phyloP scores from a whole-genome alignment of 2,113 vertebrate genomes.

The Lepisosteus oculatus region DNA sequence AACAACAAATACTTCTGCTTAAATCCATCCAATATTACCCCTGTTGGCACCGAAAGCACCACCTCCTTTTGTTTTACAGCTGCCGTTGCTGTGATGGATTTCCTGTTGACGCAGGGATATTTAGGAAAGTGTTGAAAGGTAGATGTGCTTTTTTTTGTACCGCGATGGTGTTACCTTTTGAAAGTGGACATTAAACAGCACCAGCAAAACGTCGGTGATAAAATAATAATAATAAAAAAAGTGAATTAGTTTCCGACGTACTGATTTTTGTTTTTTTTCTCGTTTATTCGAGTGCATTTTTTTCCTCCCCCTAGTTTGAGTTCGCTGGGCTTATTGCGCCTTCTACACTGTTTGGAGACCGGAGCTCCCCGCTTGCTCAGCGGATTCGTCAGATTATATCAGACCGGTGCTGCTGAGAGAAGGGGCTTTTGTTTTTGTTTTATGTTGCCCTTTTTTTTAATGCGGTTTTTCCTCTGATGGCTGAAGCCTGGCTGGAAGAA shows the following conservation, averaged over 20 bases:
- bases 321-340: not conserved
- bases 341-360: not conserved
- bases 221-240: not conserved
- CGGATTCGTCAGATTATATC: not conserved
- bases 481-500: constrained; percentile 76
- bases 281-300: too few relatives aligned
- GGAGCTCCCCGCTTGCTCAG: not conserved
- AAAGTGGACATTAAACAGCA: not conserved
- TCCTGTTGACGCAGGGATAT: constrained; percentile 67
- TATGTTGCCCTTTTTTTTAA: not conserved
- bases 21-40: too few relatives aligned
- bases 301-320: not conserved
- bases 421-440: not conserved
- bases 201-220: not conserved
- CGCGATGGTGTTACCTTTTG: not conserved
- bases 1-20: too few relatives aligned
- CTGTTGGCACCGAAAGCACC: constrained; percentile 15
- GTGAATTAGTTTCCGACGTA: too few relatives aligned
- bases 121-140: constrained; percentile 56
- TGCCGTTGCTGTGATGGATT: constrained; percentile 51
- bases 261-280: not conserved
- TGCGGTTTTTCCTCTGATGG: constrained; percentile 61
- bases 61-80: constrained; percentile 58
- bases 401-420: too few relatives aligned
- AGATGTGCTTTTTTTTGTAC: constrained; percentile 5